phyloP scores from a whole-genome alignment of 1,140 invertebrate genomes.

The Drosophila pseudoananassae region DNA sequence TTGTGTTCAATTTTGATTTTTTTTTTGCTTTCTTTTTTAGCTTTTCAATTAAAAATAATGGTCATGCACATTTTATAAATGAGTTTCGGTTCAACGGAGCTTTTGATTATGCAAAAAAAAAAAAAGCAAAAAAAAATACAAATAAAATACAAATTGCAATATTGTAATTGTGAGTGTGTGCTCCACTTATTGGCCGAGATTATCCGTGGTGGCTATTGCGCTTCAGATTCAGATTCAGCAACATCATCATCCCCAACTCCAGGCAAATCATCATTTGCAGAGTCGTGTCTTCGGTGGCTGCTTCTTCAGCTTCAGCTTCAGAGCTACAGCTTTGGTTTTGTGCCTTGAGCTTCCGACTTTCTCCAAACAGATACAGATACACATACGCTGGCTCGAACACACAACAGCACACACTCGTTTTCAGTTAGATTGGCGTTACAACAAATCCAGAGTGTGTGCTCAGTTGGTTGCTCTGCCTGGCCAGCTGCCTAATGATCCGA shows the following conservation, averaged over 20 bases:
- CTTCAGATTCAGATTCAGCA: slow-evolving; percentile 29
- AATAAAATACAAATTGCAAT: slow-evolving; percentile 26
- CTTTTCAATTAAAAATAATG: slow-evolving; percentile 69
- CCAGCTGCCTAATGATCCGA: slow-evolving; percentile 76
- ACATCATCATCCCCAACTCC: slow-evolving; percentile 1
- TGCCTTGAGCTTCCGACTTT: slow-evolving; percentile 76
- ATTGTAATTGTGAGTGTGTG: slow-evolving; percentile 21
- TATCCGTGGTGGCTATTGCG: slow-evolving; percentile 40
- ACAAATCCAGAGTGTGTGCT: slow-evolving; percentile 71
- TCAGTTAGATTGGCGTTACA: slow-evolving; percentile 55
- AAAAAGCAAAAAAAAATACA: slow-evolving; percentile 56
- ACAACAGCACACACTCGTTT: slow-evolving; percentile 13
- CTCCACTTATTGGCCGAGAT: slow-evolving; percentile 59
- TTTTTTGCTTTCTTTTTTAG: slow-evolving; percentile 28
- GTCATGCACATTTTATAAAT: slow-evolving; percentile 55
- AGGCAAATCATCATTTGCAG: slow-evolving; percentile 4
- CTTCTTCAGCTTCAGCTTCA: slow-evolving; percentile 64
- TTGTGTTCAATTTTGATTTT: slow-evolving; percentile 26
- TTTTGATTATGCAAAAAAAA: slow-evolving; percentile 66
- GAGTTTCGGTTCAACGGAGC: slow-evolving; percentile 60
- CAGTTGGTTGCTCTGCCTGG: slow-evolving; percentile 46
- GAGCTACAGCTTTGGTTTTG: slow-evolving; percentile 37
- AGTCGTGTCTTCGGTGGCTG: slow-evolving; percentile 46
- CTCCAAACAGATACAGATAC: slow-evolving; percentile 52
- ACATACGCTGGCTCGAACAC: slow-evolving; percentile 16